These are phyloP conservation scores for Danaus plexippus DNA, from an alignment of 1,140 invertebrate genomes.

Conservation along the genomic window DNA sequence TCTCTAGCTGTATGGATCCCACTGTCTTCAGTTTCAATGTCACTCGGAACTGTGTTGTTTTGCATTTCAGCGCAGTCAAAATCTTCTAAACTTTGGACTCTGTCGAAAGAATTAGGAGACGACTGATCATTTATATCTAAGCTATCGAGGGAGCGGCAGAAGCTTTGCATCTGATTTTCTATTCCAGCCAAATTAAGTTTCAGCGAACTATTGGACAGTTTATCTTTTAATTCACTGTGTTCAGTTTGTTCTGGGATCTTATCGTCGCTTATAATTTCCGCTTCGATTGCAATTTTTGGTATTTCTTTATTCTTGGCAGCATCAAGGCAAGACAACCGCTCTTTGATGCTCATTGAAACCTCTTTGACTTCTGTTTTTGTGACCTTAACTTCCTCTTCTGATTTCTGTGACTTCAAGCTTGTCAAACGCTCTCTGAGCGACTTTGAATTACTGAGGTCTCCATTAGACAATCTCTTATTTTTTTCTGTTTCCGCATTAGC, in stretches of 20 bases:
- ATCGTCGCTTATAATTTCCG: conserved; percentile 43
- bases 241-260: conserved; percentile 40
- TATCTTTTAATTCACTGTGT: conserved; percentile 39
- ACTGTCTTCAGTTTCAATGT: conserved; percentile 84
- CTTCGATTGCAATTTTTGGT: conserved; percentile 63
- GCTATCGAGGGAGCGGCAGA: conserved; percentile 78
- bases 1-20: conserved; percentile 86
- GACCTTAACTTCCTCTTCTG: conserved; percentile 61
- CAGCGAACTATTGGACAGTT: conserved; percentile 52
- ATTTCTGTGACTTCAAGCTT: conserved; percentile 72
- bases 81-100: conserved; percentile 78
- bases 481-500: conserved; percentile 61
- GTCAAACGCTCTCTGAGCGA: conserved; percentile 73
- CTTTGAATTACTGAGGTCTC: conserved; percentile 62
- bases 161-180: conserved; percentile 68
- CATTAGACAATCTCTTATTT: conserved; percentile 65
- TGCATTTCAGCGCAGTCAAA: conserved; percentile 72
- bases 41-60: conserved; percentile 69
- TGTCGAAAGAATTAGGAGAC: conserved; percentile 74
- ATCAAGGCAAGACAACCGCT: conserved; percentile 72
- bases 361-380: conserved; percentile 60
- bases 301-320: conserved; percentile 68
- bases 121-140: conserved; percentile 72
- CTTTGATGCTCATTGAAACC: conserved; percentile 72
- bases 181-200: conserved; percentile 57